Evolutionary conservation across 2,797 vertebrate species (phyloP), one percentile per base, ranked within the genome.

Genomic region (Acropternis orthonyx): DNA sequence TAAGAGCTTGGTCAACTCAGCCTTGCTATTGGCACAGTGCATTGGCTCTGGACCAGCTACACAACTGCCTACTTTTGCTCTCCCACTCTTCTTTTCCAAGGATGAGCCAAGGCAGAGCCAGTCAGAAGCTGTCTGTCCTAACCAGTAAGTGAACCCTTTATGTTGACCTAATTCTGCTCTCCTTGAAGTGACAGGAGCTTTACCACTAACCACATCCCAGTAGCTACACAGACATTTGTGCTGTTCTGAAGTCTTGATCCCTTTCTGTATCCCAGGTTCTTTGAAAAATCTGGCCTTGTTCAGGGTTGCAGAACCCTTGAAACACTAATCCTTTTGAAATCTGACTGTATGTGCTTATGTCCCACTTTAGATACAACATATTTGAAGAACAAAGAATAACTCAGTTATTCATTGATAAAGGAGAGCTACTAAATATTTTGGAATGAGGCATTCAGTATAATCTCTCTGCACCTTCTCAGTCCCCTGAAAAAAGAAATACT

Each of bases 281-380:
- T 69, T 80, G 72, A 83, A 91, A 89, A 86, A 78, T 62, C 24
- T 43, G 36, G 46, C 72, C 69, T 85, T 87, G 10, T 81, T 92
- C 85, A 88, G 68, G 37, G 26, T 36, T 54, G 44, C 12, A 2
- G 3, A 89, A 79, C 43, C n/a, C 82, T 77, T 77, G 73, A 88
- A 95, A 93, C 62, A 61, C 6, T 7, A 76, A 82, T 67, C 24
- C 56, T 74, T 95, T 85, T 85, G 88, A 92, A 92, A 67, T 65
- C 36, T 68, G 78, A 74, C 44, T 77, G 37, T 6, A 12, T 61
- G 72, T 73, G n/a, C 52, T 83, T 58, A 46, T 88, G 61, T 75
- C 54, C 62, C 63, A 46, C 56, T 87, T 95, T 46, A 82, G 36
- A 63, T 63, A 41, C 49, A 61, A 62, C 4, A 3, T 87, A 28